Base-by-base conservation (phyloP, 1,140 invertebrate genomes). In the Cataglyphis hispanica region DNA sequence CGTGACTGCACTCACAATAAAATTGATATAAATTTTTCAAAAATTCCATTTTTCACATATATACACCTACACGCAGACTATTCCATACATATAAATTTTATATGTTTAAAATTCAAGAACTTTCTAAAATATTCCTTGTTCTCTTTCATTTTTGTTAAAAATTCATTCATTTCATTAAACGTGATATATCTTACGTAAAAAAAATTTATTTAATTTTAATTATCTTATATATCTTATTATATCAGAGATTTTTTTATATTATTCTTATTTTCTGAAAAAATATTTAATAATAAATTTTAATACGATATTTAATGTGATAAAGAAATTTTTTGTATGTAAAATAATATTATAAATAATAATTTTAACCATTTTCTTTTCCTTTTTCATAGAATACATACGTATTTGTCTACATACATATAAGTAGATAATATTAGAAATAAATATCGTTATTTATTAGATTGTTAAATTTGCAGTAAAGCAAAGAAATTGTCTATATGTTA, bases 291-390 rank as follows among this genome's bases (percentile, higher is more conserved):
- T 53, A n/a, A 31, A 53, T n/a, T 27, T 70, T 31, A 16, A 34
- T 34, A 2, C 19, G 1, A 50, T n/a, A 70, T 70, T 31, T 31
- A 19, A 46, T 46, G 7, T 0, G 16, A 43, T 50, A 69, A 50
- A 50, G 3, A 69, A 67, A n/a, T 25, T 67, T 70, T n/a, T 31
- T 53, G 27, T 70, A 7, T 31, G n/a, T 70, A 31, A 70, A 70
- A 27, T 43, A 43, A 46, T 46, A 27, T 34, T 34, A 34, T 1
- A 69, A 16, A 0, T 53, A 70, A 70, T 53, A 25, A 70, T 34
- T 53, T 27, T 70, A 16, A 72, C 56, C 11, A 16, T 31, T 11
- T 4, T 56, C n/a, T 53, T 0, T n/a, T n/a, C n/a, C n/a, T n/a
- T n/a, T n/a, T n/a, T n/a, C n/a, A n/a, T n/a, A n/a, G n/a, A n/a